Percentiles rank a stretch among this genome's conserved stretches.
These are phyloP conservation scores for Crypturellus undulatus DNA, from an alignment of 2,113 vertebrate genomes.

Conservation along the genomic window DNA sequence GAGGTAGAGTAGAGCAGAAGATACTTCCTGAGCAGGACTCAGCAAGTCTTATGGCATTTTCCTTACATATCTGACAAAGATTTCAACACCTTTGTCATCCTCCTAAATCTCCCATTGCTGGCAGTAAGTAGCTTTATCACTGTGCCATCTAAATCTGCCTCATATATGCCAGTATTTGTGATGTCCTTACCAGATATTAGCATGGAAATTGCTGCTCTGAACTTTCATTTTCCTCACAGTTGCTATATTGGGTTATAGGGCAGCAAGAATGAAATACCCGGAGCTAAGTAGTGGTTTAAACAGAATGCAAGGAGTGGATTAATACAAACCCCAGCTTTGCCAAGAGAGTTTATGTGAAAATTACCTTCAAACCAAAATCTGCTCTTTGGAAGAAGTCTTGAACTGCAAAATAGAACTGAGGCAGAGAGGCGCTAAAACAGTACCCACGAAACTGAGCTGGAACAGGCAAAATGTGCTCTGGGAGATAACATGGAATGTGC, in stretches of 20 bases:
- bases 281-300: neutral
- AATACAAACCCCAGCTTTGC: neutral
- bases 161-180: neutral
- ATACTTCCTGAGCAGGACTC: neutral
- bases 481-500: neutral
- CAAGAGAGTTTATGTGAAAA: neutral
- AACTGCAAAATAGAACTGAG: neutral
- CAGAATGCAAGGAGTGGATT: neutral
- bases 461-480: neutral
- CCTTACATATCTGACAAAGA: neutral
- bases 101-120: neutral
- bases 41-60: neutral
- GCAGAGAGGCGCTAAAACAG: neutral
- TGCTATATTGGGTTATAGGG: neutral
- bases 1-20: neutral
- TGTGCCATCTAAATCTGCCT: no score
- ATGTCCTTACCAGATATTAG: neutral
- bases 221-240: neutral
- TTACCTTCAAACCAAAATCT: neutral
- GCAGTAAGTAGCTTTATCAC: accelerated
- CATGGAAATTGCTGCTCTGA: neutral
- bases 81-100: accelerated
- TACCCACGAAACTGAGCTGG: neutral
- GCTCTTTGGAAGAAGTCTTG: neutral
- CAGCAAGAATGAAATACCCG: neutral